phyloP scores from a whole-genome alignment of 2,797 vertebrate species.

The Sebastes taczanowskii region DNA sequence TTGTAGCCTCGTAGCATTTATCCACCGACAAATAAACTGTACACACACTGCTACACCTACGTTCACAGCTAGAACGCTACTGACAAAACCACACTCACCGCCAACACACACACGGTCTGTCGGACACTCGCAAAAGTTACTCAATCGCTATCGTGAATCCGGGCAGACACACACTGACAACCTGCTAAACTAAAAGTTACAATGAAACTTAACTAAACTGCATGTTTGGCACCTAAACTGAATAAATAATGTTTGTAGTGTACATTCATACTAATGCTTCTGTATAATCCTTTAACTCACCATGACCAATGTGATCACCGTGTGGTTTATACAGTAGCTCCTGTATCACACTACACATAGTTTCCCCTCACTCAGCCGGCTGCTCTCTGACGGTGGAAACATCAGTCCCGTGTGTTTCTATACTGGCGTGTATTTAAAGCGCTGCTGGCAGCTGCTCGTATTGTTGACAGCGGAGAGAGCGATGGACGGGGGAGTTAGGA shows the following conservation, averaged over 20 bases:
- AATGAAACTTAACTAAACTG: background rate
- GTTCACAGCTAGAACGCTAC: no score
- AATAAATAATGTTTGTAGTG: background rate
- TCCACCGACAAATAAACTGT: no score
- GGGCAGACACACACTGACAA: no score
- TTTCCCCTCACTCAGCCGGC: background rate
- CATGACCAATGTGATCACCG: background rate
- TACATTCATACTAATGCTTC: background rate
- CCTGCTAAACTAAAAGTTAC: no score
- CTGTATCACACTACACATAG: background rate
- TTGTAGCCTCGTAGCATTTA: no score
- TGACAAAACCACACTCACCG: no score
- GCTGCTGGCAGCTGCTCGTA: slow-evolving; percentile 11
- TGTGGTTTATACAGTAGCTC: background rate
- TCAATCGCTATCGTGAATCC: no score
- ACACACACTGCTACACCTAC: no score
- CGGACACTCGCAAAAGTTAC: fast-evolving
- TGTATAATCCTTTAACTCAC: background rate
- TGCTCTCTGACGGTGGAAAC: background rate
- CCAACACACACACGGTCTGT: no score
- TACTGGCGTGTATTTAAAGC: slow-evolving; percentile 30
- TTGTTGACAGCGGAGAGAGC: background rate
- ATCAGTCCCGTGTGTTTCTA: background rate
- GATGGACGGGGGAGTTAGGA: background rate
- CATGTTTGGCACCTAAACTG: background rate